Evolutionary conservation across 2,113 vertebrate species (phyloP), one percentile per base, ranked within the genome.

Genomic region (Peromyscus leucopus): DNA sequence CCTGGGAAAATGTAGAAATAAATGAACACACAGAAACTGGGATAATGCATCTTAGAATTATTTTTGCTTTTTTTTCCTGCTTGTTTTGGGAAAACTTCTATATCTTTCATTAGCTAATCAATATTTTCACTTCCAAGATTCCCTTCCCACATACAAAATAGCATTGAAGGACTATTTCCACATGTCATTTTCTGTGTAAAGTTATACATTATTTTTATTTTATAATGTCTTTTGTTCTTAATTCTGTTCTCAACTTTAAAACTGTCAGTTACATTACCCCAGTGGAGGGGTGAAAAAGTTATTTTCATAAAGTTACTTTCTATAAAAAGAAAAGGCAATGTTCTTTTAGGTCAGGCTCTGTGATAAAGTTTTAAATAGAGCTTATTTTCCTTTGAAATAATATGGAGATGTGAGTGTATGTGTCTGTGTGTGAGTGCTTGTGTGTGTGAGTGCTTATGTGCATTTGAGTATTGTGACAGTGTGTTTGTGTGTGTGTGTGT

Each of bases 311-410:
- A 46, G 13, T 76, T 19, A 42, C 39, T 88, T 95, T 94, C 42
- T 92, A 13, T 95, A 65, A 79, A 91, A 59, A 79, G 48, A 87
- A 87, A 8, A n/a, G 2, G 2, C 69, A 9, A 51, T 75, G 28
- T 55, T 88, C 83, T 91, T n/a, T 85, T 82, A 85, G 89, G 33
- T 33, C 31, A 89, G 71, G 7, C 9, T 80, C 24, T 76, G 28
- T 65, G 42, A 11, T 76, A 46, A 46, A 3, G 0, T 63, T 95
- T 88, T n/a, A 84, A 94, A 88, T 65, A 36, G 4, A n/a, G 48
- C 74, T 87, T 80, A 63, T 91, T 91, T 13, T 46, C 1, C 11
- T 92, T 93, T 93, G 69, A 96, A 89, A 84, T 94, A 74, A 78
- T 28, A 88, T 21, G 55, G 36, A 90, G 7, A 33, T 87, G 21